These are phyloP conservation scores for Bombycilla garrulus DNA, from an alignment of 2,113 vertebrate genomes.

Conservation along the genomic window DNA sequence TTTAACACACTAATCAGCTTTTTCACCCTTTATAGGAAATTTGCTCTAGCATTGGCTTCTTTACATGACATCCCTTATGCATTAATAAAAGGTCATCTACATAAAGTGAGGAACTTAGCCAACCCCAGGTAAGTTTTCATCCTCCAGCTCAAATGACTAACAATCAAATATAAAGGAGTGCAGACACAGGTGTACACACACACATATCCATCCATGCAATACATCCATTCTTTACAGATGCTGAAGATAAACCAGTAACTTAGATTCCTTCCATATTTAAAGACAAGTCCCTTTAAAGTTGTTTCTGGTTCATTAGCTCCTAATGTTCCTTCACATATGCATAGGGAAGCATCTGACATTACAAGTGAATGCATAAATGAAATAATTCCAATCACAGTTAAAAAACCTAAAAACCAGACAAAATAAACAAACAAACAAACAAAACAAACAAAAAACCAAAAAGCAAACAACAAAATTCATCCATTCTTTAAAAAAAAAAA, in stretches of 20 bases:
- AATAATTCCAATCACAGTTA: not conserved
- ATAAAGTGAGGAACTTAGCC: not conserved
- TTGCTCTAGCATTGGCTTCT: not conserved
- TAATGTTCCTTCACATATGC: not conserved
- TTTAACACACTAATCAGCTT: not conserved
- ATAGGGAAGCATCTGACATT: not conserved
- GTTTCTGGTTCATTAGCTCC: not conserved
- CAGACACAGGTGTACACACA: not conserved
- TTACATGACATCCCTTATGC: not conserved
- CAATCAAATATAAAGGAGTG: not conserved
- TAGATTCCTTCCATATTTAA: not conserved
- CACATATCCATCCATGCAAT: rapidly evolving
- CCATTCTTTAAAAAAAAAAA: not conserved
- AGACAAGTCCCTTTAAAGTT: not conserved
- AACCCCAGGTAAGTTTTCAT: not conserved
- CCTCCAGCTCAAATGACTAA: not conserved
- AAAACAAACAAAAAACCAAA: too few relatives aligned
- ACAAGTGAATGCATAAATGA: not conserved
- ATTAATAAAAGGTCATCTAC: not conserved
- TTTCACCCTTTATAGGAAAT: not conserved
- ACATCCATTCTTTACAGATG: not conserved
- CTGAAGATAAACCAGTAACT: not conserved
- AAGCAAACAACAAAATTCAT: not conserved
- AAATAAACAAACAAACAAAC: too few relatives aligned
- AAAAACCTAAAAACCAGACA: not conserved